Evolutionary conservation across 2,797 vertebrate genomes (phyloP).

Genomic region (Emys orbicularis): DNA sequence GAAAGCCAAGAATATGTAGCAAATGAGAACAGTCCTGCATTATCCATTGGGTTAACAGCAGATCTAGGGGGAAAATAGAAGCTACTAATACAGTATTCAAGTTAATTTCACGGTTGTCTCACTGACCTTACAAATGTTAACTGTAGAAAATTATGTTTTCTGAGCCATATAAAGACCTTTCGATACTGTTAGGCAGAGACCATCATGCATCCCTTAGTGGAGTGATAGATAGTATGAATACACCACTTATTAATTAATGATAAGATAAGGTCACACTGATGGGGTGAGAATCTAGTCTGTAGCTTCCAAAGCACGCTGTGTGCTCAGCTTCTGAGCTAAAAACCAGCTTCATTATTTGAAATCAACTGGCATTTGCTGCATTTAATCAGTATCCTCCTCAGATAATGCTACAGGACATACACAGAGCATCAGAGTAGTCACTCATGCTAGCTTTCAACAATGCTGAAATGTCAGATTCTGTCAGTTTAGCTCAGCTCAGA

Average conservation of each 20-base stretch:
- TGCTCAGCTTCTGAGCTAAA: neutral
- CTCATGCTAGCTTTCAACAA: neutral
- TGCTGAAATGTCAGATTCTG: neutral
- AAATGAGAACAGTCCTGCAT: conserved; percentile 85
- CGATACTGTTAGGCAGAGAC: neutral
- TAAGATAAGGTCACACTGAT: neutral
- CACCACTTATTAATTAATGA: neutral
- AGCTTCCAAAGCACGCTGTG: neutral
- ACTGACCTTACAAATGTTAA: conserved; percentile 1
- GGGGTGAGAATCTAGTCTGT: rapidly evolving
- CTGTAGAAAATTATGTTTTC: neutral
- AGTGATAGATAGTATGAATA: neutral
- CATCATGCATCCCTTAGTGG: neutral
- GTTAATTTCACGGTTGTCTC: neutral
- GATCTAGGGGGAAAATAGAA: neutral
- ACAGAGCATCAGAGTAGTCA: neutral
- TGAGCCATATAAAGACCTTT: neutral
- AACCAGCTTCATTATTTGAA: neutral
- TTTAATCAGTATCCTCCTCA: neutral
- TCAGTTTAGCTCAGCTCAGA: neutral
- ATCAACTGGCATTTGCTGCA: neutral
- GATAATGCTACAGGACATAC: neutral
- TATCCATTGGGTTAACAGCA: conserved; percentile 82
- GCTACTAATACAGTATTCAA: neutral
- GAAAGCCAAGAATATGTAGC: conserved; percentile 84